Conservation (phyloP, 2,797 vertebrate species). For the Ceyx erithaca region DNA sequence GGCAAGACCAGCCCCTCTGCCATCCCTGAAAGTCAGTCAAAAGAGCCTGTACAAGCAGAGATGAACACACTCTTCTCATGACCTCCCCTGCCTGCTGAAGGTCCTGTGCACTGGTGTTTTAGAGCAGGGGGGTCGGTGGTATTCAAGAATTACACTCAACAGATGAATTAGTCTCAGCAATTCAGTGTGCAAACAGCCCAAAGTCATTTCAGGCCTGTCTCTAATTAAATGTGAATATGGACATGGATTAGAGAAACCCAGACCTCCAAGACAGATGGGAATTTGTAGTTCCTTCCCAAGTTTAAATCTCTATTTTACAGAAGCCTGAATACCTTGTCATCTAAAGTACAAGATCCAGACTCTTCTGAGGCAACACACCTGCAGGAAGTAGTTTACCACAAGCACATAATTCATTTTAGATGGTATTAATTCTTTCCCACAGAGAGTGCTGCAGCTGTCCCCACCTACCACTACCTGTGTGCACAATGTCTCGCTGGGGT, state of each 20-base stretch:
- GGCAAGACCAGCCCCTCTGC: background rate
- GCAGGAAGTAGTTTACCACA: background rate
- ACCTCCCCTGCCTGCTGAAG: background rate
- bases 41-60: background rate
- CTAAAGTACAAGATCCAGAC: background rate
- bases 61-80: fast-evolving
- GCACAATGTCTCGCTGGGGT: background rate
- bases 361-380: background rate
- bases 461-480: background rate
- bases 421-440: background rate
- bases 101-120: fast-evolving
- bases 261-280: background rate
- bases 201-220: background rate
- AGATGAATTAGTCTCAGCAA: background rate
- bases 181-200: background rate
- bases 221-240: background rate
- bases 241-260: background rate
- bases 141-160: background rate
- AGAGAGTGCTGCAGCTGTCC: background rate
- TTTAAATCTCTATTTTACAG: background rate
- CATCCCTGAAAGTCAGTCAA: background rate
- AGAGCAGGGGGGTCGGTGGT: background rate
- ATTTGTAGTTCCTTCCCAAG: background rate
- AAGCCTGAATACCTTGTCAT: background rate
- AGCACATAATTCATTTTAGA: background rate